Base-by-base conservation (phyloP, 2,113 vertebrate genomes). In the Carassius carassius region DNA sequence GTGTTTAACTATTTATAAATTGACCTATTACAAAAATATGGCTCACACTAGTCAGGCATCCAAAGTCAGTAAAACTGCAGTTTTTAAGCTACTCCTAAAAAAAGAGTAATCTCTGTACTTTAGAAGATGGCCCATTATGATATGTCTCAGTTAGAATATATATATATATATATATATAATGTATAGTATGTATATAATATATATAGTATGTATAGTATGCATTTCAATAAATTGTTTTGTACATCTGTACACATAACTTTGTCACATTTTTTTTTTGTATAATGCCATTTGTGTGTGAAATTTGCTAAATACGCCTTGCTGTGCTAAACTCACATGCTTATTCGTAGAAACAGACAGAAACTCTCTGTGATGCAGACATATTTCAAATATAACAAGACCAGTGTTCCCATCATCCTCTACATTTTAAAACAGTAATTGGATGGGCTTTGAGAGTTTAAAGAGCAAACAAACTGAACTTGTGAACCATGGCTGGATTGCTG, bases 361-460 rank as follows among this genome's bases (percentile, higher is more conserved):
- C 10, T 41, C 21, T n/a, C n/a, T n/a, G 5, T 62, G 54, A 62
- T 79, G 29, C 29, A 78, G 75, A 58, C 56, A 78, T 65, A 47
- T 65, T 80, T 80, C 9, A 49, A 1, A 65, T 49, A 75, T 84
- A 84, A 88, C 77, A 58, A 86, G 62, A 77, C n/a, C 84, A 51
- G 67, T 12, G 75, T 67, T 65, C 58, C n/a, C 14, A 51, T 74
- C 32, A 69, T 83, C 17, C 67, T 83, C 25, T 17, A 29, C 21
- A 35, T 82, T 77, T 17, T 74, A 82, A 86, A 82, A 60, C 62
- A 86, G 73, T 87, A 91, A 88, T 86, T 89, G 86, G 87, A 85
- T 62, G 25, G 79, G 76, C 75, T 86, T 25, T 21, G 44, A 84
- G 85, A 86, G 85, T 85, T 87, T 86, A 87, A 78, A 89, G 83